These are phyloP conservation scores for Ochotona princeps DNA, from an alignment of 2,113 vertebrate genomes.

Conservation along the genomic window DNA sequence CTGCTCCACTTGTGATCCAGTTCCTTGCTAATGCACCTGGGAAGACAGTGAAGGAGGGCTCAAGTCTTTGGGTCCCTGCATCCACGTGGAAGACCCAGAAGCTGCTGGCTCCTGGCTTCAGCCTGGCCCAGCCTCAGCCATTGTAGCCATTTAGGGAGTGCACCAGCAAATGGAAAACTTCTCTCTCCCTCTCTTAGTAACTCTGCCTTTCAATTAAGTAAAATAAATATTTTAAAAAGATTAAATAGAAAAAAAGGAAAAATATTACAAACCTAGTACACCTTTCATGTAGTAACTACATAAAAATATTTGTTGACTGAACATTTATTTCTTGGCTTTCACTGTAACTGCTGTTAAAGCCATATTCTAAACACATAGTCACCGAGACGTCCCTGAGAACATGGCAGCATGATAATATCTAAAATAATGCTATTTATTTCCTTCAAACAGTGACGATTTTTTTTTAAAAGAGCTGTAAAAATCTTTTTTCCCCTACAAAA, in stretches of 20 bases:
- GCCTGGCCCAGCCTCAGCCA: no score
- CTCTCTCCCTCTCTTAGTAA: no score
- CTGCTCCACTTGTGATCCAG: no score
- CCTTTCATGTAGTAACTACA: slow-evolving; percentile 48
- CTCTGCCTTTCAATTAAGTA: no score
- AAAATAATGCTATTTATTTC: slow-evolving; percentile 43
- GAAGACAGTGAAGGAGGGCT: no score
- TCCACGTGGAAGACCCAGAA: no score
- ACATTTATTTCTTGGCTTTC: slow-evolving; percentile 52
- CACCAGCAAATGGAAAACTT: no score
- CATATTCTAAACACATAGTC: slow-evolving; percentile 39
- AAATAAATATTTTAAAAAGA: no score
- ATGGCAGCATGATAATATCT: background rate
- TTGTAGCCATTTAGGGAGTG: no score
- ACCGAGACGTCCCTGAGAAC: slow-evolving; percentile 29
- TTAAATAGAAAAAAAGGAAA: background rate
- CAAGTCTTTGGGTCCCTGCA: no score
- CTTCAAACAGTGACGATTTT: background rate
- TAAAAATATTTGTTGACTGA: slow-evolving; percentile 48
- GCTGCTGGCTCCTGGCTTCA: no score
- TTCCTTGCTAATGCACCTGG: no score
- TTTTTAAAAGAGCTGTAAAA: background rate
- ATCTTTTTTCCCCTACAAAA: slow-evolving; percentile 83
- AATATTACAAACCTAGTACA: slow-evolving; percentile 48
- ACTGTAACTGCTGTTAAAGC: slow-evolving; percentile 45